These are phyloP conservation scores for Alosa alosa DNA, from an alignment of 2,113 vertebrate genomes.

Conservation along the genomic window DNA sequence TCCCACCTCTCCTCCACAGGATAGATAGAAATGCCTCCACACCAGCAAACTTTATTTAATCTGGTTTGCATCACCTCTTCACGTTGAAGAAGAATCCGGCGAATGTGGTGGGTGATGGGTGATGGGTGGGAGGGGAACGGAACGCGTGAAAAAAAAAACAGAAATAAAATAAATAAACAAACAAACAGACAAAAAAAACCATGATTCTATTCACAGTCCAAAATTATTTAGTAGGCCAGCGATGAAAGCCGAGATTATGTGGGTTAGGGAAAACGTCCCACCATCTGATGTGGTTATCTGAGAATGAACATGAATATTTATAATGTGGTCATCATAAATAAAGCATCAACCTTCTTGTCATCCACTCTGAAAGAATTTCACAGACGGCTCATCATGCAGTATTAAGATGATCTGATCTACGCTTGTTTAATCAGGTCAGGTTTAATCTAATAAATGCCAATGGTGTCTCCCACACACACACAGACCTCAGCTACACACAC, in stretches of 20 bases:
- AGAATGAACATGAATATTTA: constrained; percentile 25
- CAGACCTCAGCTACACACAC: too few relatives aligned
- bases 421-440: too few relatives aligned
- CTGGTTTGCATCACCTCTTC: constrained; percentile 43
- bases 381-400: too few relatives aligned
- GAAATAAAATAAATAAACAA: constrained; percentile 22
- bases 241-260: constrained; percentile 2
- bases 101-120: too few relatives aligned
- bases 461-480: too few relatives aligned
- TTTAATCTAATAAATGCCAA: too few relatives aligned
- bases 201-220: constrained; percentile 1
- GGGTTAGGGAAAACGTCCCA: background rate
- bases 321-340: constrained; percentile 21
- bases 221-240: background rate
- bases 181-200: background rate
- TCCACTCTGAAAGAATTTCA: too few relatives aligned
- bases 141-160: background rate
- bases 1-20: constrained; percentile 38
- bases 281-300: background rate
- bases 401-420: too few relatives aligned
- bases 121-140: background rate
- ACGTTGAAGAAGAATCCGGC: constrained; percentile 9
- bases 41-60: constrained; percentile 43
- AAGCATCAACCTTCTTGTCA: background rate
- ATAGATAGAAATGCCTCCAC: constrained; percentile 54